Percentiles rank a stretch among this genome's conserved stretches.
Evolutionary conservation across 1,140 invertebrate species (phyloP).

Genomic region (Dendroctonus valens): DNA sequence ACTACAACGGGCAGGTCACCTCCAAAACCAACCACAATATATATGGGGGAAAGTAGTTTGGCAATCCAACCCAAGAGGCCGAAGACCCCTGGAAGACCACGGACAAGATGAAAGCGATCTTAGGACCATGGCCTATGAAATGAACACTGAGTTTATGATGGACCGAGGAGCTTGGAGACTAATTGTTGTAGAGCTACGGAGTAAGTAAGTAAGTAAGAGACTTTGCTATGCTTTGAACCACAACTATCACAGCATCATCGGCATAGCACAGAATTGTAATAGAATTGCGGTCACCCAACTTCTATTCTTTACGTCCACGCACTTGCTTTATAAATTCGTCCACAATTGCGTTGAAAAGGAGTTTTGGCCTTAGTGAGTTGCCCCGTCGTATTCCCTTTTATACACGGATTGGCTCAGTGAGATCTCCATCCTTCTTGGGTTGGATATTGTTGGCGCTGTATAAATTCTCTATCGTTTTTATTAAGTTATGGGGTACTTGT

Average conservation of each 20-base stretch:
- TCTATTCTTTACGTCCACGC: background rate
- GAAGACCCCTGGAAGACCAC: too few relatives aligned
- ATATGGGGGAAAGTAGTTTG: too few relatives aligned
- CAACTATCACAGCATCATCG: background rate
- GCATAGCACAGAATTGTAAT: background rate
- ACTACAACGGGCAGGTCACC: too few relatives aligned
- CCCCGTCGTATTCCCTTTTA: constrained; percentile 1
- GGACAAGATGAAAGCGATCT: too few relatives aligned
- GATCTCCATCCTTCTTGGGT: background rate
- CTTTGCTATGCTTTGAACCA: background rate
- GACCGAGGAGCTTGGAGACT: too few relatives aligned
- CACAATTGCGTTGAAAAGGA: background rate
- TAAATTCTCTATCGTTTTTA: background rate
- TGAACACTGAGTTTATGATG: too few relatives aligned
- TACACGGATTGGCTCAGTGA: constrained; percentile 1
- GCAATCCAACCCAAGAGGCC: too few relatives aligned
- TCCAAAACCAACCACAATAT: too few relatives aligned
- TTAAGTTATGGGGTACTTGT: background rate
- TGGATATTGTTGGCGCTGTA: constrained; percentile 1
- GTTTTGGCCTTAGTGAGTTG: background rate
- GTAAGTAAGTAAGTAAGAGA: background rate
- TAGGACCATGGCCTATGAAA: too few relatives aligned
- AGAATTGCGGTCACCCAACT: background rate
- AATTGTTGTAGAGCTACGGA: too few relatives aligned
- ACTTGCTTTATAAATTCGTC: background rate